phyloP scores from a whole-genome alignment of 2,797 vertebrate species.

The Xenops minutus region DNA sequence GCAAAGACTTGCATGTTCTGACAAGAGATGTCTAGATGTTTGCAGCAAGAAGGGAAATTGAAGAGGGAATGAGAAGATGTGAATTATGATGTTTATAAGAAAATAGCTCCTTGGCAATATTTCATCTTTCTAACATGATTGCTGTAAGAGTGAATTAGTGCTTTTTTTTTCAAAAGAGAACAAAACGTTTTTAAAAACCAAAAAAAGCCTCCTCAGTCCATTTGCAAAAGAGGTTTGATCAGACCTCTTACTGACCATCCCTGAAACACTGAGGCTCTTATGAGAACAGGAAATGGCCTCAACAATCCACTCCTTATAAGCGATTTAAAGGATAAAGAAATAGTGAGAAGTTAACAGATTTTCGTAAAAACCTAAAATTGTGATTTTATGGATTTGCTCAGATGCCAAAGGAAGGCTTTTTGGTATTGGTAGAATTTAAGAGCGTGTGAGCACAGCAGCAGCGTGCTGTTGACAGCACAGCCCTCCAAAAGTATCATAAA shows the following conservation, averaged over 20 bases:
- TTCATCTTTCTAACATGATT: neutral
- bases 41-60: conserved; percentile 4
- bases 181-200: neutral
- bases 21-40: neutral
- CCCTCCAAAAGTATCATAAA: neutral
- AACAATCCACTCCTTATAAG: conserved; percentile 30
- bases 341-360: conserved; percentile 33
- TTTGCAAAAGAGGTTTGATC: neutral
- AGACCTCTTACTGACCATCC: neutral
- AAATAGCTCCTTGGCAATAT: neutral
- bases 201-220: neutral
- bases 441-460: neutral
- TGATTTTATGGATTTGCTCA: conserved; percentile 34
- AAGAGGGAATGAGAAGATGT: conserved; percentile 2
- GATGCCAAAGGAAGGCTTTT: conserved; percentile 24
- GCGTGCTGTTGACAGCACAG: neutral
- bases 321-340: conserved; percentile 50
- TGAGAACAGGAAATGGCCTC: conserved; percentile 43
- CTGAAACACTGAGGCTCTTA: conserved; percentile 17
- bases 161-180: neutral
- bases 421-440: neutral
- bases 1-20: neutral
- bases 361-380: conserved; percentile 13
- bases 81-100: conserved; percentile 6
- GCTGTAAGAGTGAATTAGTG: neutral